Evolutionary conservation across 2,888 invertebrate species (phyloP).

Genomic region (Xiphydria camelus): DNA sequence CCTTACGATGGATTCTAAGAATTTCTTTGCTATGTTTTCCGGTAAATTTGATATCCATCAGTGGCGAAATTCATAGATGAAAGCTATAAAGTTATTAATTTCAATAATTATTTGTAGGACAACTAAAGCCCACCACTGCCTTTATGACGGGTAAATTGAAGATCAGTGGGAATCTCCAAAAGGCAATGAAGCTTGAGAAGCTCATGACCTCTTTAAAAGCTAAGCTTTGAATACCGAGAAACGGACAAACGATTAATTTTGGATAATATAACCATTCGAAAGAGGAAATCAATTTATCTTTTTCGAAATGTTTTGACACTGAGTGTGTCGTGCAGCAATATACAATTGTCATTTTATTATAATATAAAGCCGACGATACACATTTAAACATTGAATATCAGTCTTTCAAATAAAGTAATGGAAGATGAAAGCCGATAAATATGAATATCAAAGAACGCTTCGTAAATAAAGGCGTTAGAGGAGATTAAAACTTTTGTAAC

Average conservation of each 20-base stretch:
- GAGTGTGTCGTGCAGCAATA: too few relatives aligned
- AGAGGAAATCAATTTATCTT: too few relatives aligned
- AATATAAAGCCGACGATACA: too few relatives aligned
- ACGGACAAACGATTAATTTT: not conserved
- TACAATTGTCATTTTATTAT: too few relatives aligned
- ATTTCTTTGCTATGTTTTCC: constrained; percentile 80
- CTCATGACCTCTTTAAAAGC: constrained; percentile 81
- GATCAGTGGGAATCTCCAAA: constrained; percentile 87
- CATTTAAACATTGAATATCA: too few relatives aligned
- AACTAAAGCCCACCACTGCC: constrained; percentile 88
- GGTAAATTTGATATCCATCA: constrained; percentile 61
- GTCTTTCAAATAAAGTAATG: too few relatives aligned
- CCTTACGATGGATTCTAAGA: constrained; percentile 78
- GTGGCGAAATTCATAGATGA: too few relatives aligned
- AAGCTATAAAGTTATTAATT: not conserved
- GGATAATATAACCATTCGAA: not conserved
- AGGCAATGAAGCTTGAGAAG: constrained; percentile 93
- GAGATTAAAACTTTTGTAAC: too few relatives aligned
- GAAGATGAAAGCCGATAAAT: too few relatives aligned
- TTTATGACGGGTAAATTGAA: constrained; percentile 97
- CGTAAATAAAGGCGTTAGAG: too few relatives aligned
- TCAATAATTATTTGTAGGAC: constrained; percentile 60
- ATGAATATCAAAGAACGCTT: too few relatives aligned
- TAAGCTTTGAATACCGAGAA: constrained; percentile 59
- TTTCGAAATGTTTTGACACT: constrained; percentile 5